Evolutionary conservation across 1,140 invertebrate species (phyloP).

Genomic region (Kradibia gibbosae): DNA sequence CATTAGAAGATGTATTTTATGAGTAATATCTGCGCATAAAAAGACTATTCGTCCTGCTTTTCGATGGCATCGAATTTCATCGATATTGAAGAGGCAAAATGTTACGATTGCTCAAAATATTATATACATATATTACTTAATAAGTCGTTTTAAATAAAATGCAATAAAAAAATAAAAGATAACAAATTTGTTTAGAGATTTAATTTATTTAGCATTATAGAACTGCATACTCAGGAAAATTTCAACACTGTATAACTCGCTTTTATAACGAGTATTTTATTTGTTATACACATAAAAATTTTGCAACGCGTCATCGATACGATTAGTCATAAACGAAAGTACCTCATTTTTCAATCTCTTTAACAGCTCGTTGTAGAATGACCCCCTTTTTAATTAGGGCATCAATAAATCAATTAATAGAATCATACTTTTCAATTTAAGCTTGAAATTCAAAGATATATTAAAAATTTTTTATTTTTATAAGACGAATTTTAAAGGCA

Average conservation of each 20-base stretch:
- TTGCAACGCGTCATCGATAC: conserved; percentile 29
- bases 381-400: conserved; percentile 23
- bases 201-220: neutral
- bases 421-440: neutral
- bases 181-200: neutral
- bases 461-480: no score
- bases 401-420: conserved; percentile 29
- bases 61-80: neutral
- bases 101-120: conserved; percentile 5
- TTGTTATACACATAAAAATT: conserved; percentile 27
- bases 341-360: conserved; percentile 5
- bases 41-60: conserved; percentile 10
- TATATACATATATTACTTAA: neutral
- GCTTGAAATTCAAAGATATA: conserved; percentile 2
- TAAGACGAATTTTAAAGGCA: no score
- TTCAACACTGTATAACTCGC: conserved; percentile 10
- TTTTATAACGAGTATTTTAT: conserved; percentile 13
- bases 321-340: conserved; percentile 2
- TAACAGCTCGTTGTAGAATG: neutral
- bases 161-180: neutral
- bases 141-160: neutral
- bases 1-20: conserved; percentile 37
- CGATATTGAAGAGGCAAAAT: neutral
- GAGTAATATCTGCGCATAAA: conserved; percentile 24
- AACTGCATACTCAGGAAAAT: conserved; percentile 17